A percentile compares a stretch with the other conserved stretches of the same genome.
Evolutionary conservation across 2,888 invertebrate genomes (phyloP).

Genomic region (Tineola bisselliella): DNA sequence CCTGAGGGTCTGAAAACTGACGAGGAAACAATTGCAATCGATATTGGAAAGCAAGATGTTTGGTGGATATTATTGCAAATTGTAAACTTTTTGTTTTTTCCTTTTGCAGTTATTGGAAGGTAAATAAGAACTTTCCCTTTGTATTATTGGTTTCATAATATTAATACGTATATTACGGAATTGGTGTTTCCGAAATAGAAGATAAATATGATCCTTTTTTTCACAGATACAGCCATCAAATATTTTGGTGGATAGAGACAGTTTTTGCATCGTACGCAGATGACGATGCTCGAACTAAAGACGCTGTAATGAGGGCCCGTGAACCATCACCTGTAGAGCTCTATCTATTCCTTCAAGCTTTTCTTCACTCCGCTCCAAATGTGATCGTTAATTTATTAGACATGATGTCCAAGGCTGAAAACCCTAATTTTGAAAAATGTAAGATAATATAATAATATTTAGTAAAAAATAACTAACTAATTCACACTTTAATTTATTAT

Average conservation of each 20-base stretch:
- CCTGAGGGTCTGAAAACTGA: conserved; percentile 65
- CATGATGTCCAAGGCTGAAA: conserved; percentile 69
- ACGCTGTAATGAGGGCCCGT: conserved; percentile 68
- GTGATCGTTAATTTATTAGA: conserved; percentile 64
- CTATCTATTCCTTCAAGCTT: conserved; percentile 81
- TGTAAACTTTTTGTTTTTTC: conserved; percentile 63
- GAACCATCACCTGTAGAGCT: conserved; percentile 77
- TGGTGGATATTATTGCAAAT: conserved; percentile 55
- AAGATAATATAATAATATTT: conserved; percentile 21
- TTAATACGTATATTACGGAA: too few species aligned
- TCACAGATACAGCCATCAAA: conserved; percentile 72
- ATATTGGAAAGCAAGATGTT: conserved; percentile 49
- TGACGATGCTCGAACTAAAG: conserved; percentile 68
- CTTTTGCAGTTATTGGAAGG: conserved; percentile 73
- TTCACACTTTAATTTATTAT: too few species aligned
- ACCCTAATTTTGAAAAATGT: conserved; percentile 74
- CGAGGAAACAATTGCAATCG: conserved; percentile 43
- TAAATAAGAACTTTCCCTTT: too few species aligned
- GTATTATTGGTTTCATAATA: too few species aligned
- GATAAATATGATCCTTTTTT: too few species aligned
- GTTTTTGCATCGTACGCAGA: conserved; percentile 60
- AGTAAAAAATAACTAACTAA: not conserved
- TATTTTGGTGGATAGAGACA: conserved; percentile 82
- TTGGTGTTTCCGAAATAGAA: too few species aligned
- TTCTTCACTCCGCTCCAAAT: conserved; percentile 80